phyloP scores from a whole-genome alignment of 2,888 invertebrate genomes.

The Plebejus argus region DNA sequence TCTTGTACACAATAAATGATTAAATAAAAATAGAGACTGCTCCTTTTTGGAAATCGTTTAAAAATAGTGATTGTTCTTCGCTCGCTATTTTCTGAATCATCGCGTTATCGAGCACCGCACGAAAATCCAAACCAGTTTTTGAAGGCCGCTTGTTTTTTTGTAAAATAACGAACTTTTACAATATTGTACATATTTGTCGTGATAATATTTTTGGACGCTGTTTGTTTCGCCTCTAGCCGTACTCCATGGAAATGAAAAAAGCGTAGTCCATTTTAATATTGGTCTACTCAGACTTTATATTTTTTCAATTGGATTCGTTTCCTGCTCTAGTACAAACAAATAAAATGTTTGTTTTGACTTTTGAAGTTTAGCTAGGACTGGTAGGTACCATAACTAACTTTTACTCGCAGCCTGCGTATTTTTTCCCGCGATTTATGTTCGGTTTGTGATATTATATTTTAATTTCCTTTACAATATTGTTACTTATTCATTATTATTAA shows the following conservation, averaged over 20 bases:
- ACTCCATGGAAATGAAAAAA: background rate
- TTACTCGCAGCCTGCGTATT: background rate
- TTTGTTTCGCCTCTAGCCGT: background rate
- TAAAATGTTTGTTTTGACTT: background rate
- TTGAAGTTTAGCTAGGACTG: background rate
- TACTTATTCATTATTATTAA: background rate
- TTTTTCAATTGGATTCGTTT: background rate
- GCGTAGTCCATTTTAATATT: background rate
- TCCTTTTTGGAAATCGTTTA: background rate
- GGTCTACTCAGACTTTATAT: background rate
- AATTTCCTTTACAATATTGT: background rate
- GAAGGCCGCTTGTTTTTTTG: slow-evolving; percentile 49
- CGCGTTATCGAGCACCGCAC: slow-evolving; percentile 21
- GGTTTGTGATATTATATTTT: too few relatives aligned
- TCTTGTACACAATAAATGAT: too few relatives aligned
- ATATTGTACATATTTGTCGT: slow-evolving; percentile 23
- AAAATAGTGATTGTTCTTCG: background rate
- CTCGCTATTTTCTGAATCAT: background rate
- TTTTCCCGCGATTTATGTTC: background rate
- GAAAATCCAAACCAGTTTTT: slow-evolving; percentile 39
- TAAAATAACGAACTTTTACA: slow-evolving; percentile 50
- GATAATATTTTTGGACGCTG: slow-evolving; percentile 15
- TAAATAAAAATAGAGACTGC: background rate
- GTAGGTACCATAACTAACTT: too few relatives aligned
- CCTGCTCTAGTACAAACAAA: background rate